Base-by-base conservation (phyloP, 2,113 vertebrate species). In the Mesembrinibis cayennensis region DNA sequence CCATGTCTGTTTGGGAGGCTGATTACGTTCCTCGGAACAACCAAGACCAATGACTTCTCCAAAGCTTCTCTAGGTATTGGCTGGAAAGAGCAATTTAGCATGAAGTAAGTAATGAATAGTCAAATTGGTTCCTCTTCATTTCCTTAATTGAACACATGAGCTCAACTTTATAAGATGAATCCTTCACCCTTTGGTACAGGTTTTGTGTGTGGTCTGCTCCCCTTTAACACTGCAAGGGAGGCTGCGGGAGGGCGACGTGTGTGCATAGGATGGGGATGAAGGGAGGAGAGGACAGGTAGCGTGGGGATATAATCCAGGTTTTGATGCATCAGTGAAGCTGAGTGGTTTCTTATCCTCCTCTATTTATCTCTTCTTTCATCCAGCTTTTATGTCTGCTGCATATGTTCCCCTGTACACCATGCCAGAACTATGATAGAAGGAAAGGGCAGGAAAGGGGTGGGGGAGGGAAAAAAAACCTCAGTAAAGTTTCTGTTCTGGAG, bases 401-500 rank as follows among this genome's bases (percentile, higher is more conserved):
- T 47, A 23, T 89, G 82, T 84, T 94, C 83, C n/a, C 32, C 63
- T 93, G 90, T 36, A 73, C 47, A 49, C 58, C 4, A 2, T 74
- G 86, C 80, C 72, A 90, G 79, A 90, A 23, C 58, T 88, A 40
- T 73, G 67, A 82, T 59, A 89, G 91, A 87, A 74, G 74, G 50
- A 69, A 82, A 90, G 59, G 71, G 86, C 58, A 96, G 34, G 47
- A 80, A 73, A 74, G 36, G 63, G 36, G 11, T 34, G 16, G 52
- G 40, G 30, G 66, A 14, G 4, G 20, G 34, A 26, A 36, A 50
- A 63, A 69, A 29, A 11, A 15, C 10, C 53, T 90, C 36, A 49
- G 77, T 50, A 29, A 93, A 87, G 22, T 91, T 89, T 87, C 59
- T 78, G 45, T 87, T 91, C 92, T 87, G 81, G 63, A 96, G 84